Evolutionary conservation across 2,113 vertebrate species (phyloP).

Genomic region (Mustela lutreola): DNA sequence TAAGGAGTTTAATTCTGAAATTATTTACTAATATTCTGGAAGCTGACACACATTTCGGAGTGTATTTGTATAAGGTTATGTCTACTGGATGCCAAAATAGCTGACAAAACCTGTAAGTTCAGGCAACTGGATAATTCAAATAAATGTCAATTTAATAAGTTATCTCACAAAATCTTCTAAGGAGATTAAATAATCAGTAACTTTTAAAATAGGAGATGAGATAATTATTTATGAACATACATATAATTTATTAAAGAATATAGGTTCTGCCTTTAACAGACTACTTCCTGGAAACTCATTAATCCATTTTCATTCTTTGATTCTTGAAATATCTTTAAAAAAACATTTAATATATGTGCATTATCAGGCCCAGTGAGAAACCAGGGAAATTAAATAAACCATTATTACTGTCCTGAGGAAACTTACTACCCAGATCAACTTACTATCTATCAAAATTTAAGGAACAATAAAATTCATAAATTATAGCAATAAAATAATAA

Average conservation of each 20-base stretch:
- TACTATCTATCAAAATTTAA: background rate
- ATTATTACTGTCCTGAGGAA: background rate
- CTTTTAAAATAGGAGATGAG: background rate
- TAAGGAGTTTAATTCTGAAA: conserved; percentile 23
- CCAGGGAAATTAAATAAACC: background rate
- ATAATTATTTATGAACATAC: background rate
- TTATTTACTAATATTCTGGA: background rate
- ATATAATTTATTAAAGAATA: background rate
- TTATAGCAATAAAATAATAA: background rate
- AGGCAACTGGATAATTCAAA: background rate
- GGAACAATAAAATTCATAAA: background rate
- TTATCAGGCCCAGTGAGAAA: background rate
- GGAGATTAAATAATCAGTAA: background rate
- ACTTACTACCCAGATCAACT: background rate
- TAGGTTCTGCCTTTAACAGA: background rate
- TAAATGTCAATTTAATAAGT: background rate
- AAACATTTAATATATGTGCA: background rate
- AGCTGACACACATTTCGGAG: background rate
- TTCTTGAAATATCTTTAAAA: background rate
- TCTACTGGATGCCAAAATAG: background rate
- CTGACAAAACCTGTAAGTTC: background rate
- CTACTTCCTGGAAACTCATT: background rate
- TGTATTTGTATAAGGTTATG: background rate
- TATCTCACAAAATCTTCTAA: background rate
- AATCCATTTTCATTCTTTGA: background rate